These are phyloP conservation scores for Antheraea yamamai DNA, from an alignment of 2,888 invertebrate species.

Conservation along the genomic window DNA sequence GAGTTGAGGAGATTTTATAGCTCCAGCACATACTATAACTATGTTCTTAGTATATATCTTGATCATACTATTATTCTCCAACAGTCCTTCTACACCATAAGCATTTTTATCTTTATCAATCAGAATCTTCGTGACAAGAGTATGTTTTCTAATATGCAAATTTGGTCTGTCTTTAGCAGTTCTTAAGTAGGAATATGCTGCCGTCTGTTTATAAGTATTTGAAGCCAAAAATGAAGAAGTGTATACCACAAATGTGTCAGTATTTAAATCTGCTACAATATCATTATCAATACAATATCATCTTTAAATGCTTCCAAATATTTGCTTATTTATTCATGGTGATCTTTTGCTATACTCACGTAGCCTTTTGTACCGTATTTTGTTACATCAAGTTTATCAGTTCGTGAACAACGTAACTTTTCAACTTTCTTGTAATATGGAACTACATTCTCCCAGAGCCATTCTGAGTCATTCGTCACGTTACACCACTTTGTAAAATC, in stretches of 20 bases:
- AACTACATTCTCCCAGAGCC: constrained; percentile 42
- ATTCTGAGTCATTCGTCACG: constrained; percentile 34
- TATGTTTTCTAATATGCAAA: constrained; percentile 27
- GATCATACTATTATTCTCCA: constrained; percentile 24
- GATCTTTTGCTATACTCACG: constrained; percentile 33
- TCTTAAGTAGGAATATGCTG: neutral
- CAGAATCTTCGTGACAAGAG: constrained; percentile 31
- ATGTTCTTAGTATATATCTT: constrained; percentile 32
- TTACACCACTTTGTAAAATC: constrained; percentile 42
- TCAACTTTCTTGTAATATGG: constrained; percentile 49
- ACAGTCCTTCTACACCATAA: constrained; percentile 29
- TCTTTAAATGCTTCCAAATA: constrained; percentile 57
- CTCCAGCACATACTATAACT: constrained; percentile 55
- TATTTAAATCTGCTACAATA: constrained; percentile 42
- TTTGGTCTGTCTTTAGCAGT: constrained; percentile 21
- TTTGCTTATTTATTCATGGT: constrained; percentile 25
- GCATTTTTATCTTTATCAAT: constrained; percentile 30
- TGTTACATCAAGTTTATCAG: constrained; percentile 30
- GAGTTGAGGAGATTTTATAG: no score
- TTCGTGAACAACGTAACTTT: constrained; percentile 31
- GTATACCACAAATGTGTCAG: constrained; percentile 23
- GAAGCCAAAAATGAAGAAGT: constrained; percentile 23
- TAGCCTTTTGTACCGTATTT: constrained; percentile 37
- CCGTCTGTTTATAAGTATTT: constrained; percentile 21
- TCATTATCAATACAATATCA: constrained; percentile 59